Evolutionary conservation across 1,140 invertebrate species (phyloP).

Genomic region (Brachionus paranguensis): DNA sequence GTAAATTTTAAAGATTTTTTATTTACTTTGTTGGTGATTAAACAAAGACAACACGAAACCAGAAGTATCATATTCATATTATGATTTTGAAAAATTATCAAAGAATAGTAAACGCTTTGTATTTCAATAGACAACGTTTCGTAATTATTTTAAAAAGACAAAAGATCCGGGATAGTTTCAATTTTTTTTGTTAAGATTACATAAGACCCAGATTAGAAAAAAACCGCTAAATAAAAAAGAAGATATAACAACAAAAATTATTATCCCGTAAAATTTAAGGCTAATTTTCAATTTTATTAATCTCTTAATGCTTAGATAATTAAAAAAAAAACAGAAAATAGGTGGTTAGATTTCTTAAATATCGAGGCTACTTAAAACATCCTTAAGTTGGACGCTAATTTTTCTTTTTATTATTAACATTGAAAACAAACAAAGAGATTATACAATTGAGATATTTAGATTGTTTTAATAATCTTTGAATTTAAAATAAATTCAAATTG

Average conservation of each 20-base stretch:
- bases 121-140: background rate
- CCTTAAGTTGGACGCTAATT: background rate
- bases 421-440: slow-evolving; percentile 16
- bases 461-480: slow-evolving; percentile 22
- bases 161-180: background rate
- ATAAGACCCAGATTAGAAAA: slow-evolving; percentile 12
- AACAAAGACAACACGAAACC: background rate
- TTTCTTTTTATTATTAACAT: background rate
- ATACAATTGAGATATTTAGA: background rate
- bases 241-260: background rate
- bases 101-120: background rate
- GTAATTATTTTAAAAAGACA: background rate
- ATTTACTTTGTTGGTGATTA: background rate
- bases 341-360: background rate
- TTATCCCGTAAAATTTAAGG: background rate
- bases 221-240: background rate
- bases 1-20: background rate
- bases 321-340: background rate
- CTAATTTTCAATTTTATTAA: background rate
- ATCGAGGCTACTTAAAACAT: background rate
- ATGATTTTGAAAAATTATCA: background rate
- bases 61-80: background rate
- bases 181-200: slow-evolving; percentile 7
- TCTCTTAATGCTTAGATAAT: background rate
- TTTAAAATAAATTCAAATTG: background rate